Evolutionary conservation across 2,113 vertebrate species (phyloP).

Genomic region (Paradisaea rubra): DNA sequence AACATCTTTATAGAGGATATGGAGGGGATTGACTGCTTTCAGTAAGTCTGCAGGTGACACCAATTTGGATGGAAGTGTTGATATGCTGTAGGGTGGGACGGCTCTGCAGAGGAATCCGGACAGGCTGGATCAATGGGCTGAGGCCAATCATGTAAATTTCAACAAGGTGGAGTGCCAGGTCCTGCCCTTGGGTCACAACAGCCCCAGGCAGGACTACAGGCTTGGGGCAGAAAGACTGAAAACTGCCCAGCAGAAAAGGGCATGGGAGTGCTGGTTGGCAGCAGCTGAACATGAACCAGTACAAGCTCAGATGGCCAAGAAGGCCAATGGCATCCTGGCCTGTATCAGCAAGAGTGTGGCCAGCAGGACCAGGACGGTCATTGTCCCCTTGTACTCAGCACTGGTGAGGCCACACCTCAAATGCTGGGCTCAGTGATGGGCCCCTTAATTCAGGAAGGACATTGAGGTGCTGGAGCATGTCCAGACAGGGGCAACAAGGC

Average conservation of each 20-base stretch:
- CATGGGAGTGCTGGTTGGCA: background rate
- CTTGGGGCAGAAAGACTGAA: background rate
- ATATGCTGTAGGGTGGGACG: background rate
- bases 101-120: background rate
- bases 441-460: background rate
- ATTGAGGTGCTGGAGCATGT: background rate
- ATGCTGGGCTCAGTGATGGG: background rate
- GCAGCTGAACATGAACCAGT: background rate
- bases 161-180: background rate
- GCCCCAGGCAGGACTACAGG: background rate
- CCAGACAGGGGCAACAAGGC: background rate
- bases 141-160: background rate
- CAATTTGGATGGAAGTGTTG: background rate
- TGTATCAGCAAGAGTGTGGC: background rate
- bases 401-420: background rate
- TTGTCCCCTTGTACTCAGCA: background rate
- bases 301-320: background rate
- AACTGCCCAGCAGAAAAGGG: background rate
- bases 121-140: background rate
- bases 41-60: background rate
- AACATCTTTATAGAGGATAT: background rate
- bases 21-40: background rate
- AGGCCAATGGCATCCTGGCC: background rate
- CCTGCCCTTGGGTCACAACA: background rate
- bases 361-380: background rate